phyloP scores from a whole-genome alignment of 2,113 vertebrate genomes.

The Odocoileus hemionus region DNA sequence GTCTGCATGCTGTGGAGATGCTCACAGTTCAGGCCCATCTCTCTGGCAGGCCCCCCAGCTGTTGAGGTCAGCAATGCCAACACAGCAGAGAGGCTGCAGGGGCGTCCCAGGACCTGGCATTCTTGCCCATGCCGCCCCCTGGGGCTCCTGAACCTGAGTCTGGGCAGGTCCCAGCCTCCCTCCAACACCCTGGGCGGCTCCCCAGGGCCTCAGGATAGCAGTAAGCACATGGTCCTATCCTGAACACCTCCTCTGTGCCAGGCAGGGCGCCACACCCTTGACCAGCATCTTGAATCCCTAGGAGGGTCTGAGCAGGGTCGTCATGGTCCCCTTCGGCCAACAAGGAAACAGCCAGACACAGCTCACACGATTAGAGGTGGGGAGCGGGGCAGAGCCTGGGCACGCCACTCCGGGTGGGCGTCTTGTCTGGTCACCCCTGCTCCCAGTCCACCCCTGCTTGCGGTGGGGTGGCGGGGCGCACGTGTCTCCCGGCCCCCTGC shows the following conservation, averaged over 20 bases:
- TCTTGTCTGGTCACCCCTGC: accelerated
- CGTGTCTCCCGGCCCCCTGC: accelerated
- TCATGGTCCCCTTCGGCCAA: not conserved
- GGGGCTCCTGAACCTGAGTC: not conserved
- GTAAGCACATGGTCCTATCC: accelerated
- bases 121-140: accelerated
- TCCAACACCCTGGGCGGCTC: not conserved
- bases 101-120: not conserved
- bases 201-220: accelerated
- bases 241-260: not conserved
- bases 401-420: accelerated
- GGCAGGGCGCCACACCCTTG: accelerated
- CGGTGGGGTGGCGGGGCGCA: too few species aligned
- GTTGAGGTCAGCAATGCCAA: accelerated
- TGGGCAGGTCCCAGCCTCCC: not conserved
- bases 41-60: not conserved
- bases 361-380: accelerated
- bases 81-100: too few species aligned
- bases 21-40: accelerated
- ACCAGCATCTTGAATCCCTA: too few species aligned
- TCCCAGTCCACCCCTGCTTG: not conserved
- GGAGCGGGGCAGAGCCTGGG: not conserved
- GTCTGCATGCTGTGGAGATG: accelerated
- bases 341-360: not conserved
- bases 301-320: accelerated